Conservation (phyloP, 1,140 invertebrate species). For the Drosophila pectinifera region DNA sequence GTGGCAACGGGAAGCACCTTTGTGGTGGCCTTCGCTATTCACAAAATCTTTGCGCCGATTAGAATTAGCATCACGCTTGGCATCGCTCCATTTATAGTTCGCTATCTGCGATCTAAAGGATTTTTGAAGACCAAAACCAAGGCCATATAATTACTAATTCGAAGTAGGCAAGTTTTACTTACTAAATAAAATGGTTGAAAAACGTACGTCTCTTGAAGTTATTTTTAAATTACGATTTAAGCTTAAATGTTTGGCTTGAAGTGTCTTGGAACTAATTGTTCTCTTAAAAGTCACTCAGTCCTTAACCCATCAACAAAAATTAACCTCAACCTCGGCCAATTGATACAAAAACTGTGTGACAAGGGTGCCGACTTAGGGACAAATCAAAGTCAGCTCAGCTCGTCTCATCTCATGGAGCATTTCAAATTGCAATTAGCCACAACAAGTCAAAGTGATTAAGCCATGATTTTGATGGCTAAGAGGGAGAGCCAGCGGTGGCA, state of each 20-base stretch:
- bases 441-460: constrained; percentile 56
- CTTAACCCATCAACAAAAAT: background rate
- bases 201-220: no score
- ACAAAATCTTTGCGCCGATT: constrained; percentile 3
- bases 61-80: background rate
- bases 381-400: constrained; percentile 56
- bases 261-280: background rate
- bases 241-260: no score
- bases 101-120: background rate
- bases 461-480: constrained; percentile 42
- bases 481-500: constrained; percentile 5
- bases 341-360: constrained; percentile 32
- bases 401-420: constrained; percentile 43
- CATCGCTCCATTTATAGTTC: background rate
- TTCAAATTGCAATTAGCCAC: constrained; percentile 66
- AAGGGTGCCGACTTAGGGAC: constrained; percentile 25
- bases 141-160: background rate
- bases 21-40: background rate
- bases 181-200: background rate
- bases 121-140: background rate
- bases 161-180: background rate
- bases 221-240: no score
- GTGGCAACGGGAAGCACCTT: background rate
- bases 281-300: background rate
- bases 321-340: constrained; percentile 15